Percentiles rank a stretch among this genome's conserved stretches.
Conservation (phyloP, 2,888 invertebrate genomes). For the Heteromyza rotundicornis region DNA sequence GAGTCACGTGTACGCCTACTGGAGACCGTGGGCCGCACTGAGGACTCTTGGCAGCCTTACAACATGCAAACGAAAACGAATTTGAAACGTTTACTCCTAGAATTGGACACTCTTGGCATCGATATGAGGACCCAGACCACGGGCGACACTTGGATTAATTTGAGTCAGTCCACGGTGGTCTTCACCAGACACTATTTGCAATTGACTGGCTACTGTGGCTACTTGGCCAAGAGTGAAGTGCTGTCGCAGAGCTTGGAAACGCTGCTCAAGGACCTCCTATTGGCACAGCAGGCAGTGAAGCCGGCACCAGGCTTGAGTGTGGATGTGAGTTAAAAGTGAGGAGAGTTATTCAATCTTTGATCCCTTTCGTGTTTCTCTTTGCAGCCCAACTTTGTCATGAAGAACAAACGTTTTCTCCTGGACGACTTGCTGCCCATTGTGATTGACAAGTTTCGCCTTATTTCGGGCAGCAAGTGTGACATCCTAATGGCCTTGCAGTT, state of each 20-base stretch:
- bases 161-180: slow-evolving; percentile 60
- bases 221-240: slow-evolving; percentile 59
- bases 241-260: slow-evolving; percentile 52
- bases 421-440: slow-evolving; percentile 59
- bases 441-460: slow-evolving; percentile 55
- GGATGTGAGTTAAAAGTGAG: slow-evolving; percentile 61
- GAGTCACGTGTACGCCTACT: slow-evolving; percentile 58
- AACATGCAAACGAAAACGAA: slow-evolving; percentile 62
- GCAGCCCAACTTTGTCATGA: slow-evolving; percentile 60
- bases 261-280: slow-evolving; percentile 55
- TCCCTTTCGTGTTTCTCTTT: slow-evolving; percentile 22
- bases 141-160: slow-evolving; percentile 62
- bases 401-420: slow-evolving; percentile 57
- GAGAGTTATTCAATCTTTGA: slow-evolving; percentile 4
- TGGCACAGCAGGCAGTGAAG: slow-evolving; percentile 58
- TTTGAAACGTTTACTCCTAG: slow-evolving; percentile 55
- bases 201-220: slow-evolving; percentile 58
- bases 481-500: slow-evolving; percentile 47
- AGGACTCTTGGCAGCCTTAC: slow-evolving; percentile 62
- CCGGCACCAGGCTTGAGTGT: slow-evolving; percentile 54
- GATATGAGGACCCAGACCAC: slow-evolving; percentile 58
- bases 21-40: slow-evolving; percentile 60
- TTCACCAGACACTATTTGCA: slow-evolving; percentile 60
- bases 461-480: slow-evolving; percentile 50
- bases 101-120: slow-evolving; percentile 57